Conservation (phyloP, 64 coral and sea anemone species). For the Trachythela sp. region DNA sequence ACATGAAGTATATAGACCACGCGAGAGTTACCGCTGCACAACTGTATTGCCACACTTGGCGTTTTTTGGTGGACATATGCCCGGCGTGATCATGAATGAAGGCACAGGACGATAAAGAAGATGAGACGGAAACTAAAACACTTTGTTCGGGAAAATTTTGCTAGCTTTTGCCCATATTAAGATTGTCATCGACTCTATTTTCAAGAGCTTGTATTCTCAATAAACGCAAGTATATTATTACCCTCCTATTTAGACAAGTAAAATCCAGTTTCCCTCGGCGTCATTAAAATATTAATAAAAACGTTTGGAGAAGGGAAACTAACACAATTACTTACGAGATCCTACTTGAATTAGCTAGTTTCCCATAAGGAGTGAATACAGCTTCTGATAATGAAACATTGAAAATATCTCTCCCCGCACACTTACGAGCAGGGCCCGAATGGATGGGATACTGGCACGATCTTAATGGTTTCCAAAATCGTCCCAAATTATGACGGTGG, state of each 20-base stretch:
- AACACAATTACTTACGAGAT: background rate
- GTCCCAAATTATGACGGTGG: background rate
- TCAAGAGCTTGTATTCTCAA: no score
- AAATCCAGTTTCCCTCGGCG: background rate
- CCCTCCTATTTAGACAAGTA: background rate
- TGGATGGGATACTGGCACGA: background rate
- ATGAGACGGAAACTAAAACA: background rate
- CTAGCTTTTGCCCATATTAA: background rate
- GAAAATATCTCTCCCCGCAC: background rate
- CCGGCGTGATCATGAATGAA: no score
- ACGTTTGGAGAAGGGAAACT: background rate
- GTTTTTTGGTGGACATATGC: no score
- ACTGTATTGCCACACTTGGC: no score
- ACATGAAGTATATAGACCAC: no score
- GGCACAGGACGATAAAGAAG: background rate
- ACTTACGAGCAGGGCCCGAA: background rate
- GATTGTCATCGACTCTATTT: no score
- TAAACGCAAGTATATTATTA: no score
- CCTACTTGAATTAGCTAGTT: constrained; percentile 20
- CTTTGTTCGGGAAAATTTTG: no score
- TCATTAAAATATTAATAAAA: background rate
- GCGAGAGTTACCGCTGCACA: no score
- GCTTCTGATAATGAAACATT: background rate
- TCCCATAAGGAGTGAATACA: background rate
- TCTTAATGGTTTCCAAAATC: background rate